Evolutionary conservation across 2,113 vertebrate species (phyloP).

Genomic region (Caranx melampygus): DNA sequence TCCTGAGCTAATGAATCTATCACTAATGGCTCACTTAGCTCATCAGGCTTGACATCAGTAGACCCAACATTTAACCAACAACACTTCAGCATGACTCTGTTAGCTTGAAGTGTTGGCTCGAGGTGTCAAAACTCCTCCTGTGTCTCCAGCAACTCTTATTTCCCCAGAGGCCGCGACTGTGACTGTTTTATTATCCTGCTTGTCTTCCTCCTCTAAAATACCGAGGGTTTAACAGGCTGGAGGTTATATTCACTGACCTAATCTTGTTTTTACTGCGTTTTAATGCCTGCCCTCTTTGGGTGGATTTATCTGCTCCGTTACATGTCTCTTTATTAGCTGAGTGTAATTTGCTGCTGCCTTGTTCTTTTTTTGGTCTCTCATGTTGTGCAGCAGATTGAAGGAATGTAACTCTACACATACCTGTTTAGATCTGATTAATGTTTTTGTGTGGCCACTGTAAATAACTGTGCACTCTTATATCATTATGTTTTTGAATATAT

Average conservation of each 20-base stretch:
- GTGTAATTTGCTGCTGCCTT: background rate
- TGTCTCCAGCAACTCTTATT: conserved; percentile 34
- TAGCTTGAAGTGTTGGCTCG: conserved; percentile 14
- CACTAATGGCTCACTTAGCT: conserved; percentile 78
- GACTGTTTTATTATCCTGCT: conserved; percentile 18
- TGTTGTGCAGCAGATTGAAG: background rate
- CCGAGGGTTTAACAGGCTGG: background rate
- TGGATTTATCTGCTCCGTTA: conserved; percentile 5
- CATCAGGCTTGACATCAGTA: conserved; percentile 60
- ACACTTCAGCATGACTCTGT: conserved; percentile 48
- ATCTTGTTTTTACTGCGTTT: conserved; percentile 40
- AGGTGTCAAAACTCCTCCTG: conserved; percentile 36
- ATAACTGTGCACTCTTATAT: too few species aligned
- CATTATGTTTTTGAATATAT: background rate
- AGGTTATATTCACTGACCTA: conserved; percentile 21
- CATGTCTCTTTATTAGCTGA: conserved; percentile 3
- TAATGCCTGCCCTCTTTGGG: conserved; percentile 6
- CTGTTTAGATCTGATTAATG: background rate
- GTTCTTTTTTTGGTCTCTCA: background rate
- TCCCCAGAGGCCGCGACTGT: conserved; percentile 17
- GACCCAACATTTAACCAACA: conserved; percentile 65
- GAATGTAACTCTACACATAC: background rate
- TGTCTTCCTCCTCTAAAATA: conserved; percentile 18
- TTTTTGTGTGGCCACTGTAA: background rate
- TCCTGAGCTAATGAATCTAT: conserved; percentile 75